Base-by-base conservation (phyloP, 2,888 invertebrate species). In the Cloeon dipterum region DNA sequence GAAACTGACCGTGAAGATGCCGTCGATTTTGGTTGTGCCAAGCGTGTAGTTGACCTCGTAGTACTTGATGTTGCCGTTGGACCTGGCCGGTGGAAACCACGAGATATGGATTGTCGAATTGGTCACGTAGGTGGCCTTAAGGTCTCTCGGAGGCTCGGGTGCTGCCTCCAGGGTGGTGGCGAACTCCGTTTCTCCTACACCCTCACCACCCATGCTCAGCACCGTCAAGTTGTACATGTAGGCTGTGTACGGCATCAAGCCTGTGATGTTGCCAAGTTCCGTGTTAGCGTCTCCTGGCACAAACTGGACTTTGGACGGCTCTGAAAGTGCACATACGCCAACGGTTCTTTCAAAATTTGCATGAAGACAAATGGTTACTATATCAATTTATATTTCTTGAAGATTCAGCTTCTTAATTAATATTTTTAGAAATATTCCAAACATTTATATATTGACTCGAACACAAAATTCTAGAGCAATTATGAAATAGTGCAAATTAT, bases 111-210 rank as follows among this genome's bases (percentile, higher is more conserved):
- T 58, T 11, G 74, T 69, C 35, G 68, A 61, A 50, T 72, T 70
- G 17, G 68, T 66, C 3, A 76, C 58, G 42, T 70, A 58, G 3
- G 55, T 54, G 39, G 74, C 53, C n/a, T 47, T 53, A 5, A 77
- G 57, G 52, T 70, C 66, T 39, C 56, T 58, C n/a, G 74, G 71
- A 4, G 61, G 59, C 35, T 55, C 55, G 3, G 65, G 63, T n/a
- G 70, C 73, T 40, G 67, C 74, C 57, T 81, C 81, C 13, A 65
- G 56, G 1, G 83, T 85, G 3, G 71, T 74, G 26, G 67, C 67
- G 36, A 62, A 62, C 2, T 67, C 46, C 40, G 71, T 58, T 58
- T 75, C 65, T 54, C 72, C 70, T 18, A 43, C 39, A 34, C 50
- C 49, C 41, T 59, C 59, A 5, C 62, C 68, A 32, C 55, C 58